phyloP scores from a whole-genome alignment of 2,113 vertebrate genomes.

The Ciconia stormi region DNA sequence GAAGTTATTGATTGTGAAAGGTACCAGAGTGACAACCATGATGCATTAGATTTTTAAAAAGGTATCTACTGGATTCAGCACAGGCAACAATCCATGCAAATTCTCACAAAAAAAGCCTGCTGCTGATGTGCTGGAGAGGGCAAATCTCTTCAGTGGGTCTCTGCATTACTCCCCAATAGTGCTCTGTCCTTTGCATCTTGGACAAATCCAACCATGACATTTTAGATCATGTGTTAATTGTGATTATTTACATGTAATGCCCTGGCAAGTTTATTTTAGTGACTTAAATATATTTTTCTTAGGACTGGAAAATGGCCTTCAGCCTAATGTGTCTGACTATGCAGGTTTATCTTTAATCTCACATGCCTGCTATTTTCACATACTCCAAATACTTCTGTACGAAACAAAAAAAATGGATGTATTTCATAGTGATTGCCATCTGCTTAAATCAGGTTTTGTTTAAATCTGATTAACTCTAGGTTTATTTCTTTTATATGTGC shows the following conservation, averaged over 20 bases:
- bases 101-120: not conserved
- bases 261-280: not conserved
- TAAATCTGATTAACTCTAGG: not conserved
- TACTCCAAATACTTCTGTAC: not conserved
- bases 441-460: not conserved
- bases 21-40: not conserved
- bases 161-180: not conserved
- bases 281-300: not conserved
- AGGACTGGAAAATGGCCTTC: constrained; percentile 19
- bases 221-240: not conserved
- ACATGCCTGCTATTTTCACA: not conserved
- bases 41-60: not conserved
- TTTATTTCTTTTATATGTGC: not conserved
- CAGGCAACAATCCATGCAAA: not conserved
- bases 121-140: not conserved
- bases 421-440: constrained; percentile 11
- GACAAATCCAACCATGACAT: not conserved
- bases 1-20: not conserved
- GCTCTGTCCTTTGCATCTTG: not conserved
- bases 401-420: not conserved
- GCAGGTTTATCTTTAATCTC: constrained; percentile 45
- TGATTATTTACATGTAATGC: not conserved
- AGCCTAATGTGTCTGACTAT: not conserved
- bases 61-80: not conserved
- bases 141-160: not conserved